A percentile compares a stretch with the other conserved stretches of the same genome.
Evolutionary conservation across 2,888 invertebrate genomes (phyloP).

Genomic region (Platypus cylindrus): DNA sequence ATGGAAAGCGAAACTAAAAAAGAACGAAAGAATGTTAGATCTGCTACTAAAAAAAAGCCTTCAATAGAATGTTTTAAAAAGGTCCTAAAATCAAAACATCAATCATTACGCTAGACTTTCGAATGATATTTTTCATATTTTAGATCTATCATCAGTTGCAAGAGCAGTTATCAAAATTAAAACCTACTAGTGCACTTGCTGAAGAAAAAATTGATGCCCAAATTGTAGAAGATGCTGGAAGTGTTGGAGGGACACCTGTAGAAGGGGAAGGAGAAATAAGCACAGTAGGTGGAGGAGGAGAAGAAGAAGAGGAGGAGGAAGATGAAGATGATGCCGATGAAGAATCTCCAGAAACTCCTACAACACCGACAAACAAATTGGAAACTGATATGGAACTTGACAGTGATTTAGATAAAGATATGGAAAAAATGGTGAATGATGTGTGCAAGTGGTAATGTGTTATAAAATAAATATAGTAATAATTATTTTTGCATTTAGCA

Average conservation of each 20-base stretch:
- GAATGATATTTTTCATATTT: conserved; percentile 1
- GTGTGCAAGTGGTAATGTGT: conserved; percentile 30
- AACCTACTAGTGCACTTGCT: too few species aligned
- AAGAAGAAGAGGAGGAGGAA: conserved; percentile 12
- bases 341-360: conserved; percentile 23
- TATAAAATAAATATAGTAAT: conserved; percentile 7
- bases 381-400: conserved; percentile 26
- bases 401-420: conserved; percentile 56
- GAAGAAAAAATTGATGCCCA: too few species aligned
- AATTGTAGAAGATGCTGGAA: too few species aligned
- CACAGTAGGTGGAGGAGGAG: conserved; percentile 4
- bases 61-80: conserved; percentile 33
- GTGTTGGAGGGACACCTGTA: too few species aligned
- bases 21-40: conserved; percentile 58
- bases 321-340: conserved; percentile 13
- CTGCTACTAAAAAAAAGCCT: conserved; percentile 29
- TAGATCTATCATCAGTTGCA: conserved; percentile 48
- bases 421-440: conserved; percentile 66
- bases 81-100: too few species aligned
- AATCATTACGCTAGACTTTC: too few species aligned
- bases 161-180: conserved; percentile 74
- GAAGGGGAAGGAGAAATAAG: conserved; percentile 39
- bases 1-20: conserved; percentile 55
- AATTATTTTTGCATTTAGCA: conserved; percentile 15
- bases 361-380: conserved; percentile 23